Percentiles rank a stretch among this genome's conserved stretches.
Evolutionary conservation across 2,888 invertebrate genomes (phyloP).

Genomic region (Eremobia ochroleuca): DNA sequence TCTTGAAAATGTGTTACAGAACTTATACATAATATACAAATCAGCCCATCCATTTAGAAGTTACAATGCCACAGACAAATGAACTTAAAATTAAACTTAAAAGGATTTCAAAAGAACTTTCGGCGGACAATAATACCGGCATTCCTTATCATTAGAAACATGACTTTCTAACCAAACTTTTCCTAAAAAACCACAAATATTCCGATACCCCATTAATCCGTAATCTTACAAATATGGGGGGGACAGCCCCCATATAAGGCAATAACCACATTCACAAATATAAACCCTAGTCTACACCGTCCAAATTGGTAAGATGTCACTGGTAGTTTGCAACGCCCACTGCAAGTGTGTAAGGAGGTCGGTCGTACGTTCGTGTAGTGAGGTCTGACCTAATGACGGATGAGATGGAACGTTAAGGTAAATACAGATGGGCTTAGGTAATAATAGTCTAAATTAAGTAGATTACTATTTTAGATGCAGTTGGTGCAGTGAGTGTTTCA

Average conservation of each 20-base stretch:
- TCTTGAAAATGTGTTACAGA: neutral
- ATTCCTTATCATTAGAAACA: conserved; percentile 6
- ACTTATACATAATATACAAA: neutral
- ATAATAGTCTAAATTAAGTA: neutral
- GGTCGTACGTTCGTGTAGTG: conserved; percentile 22
- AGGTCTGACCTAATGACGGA: conserved; percentile 36
- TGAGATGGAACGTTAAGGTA: neutral
- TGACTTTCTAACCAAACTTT: conserved; percentile 23
- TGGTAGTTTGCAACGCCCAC: conserved; percentile 63
- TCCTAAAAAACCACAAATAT: conserved; percentile 3
- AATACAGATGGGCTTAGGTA: conserved; percentile 20
- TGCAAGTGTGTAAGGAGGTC: conserved; percentile 56
- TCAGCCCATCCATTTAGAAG: neutral
- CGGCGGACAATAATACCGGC: neutral
- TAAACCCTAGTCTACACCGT: conserved; percentile 12
- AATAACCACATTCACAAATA: conserved; percentile 13
- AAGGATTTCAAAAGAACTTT: neutral
- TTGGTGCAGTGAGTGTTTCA: neutral
- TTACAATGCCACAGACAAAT: neutral
- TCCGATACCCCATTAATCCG: conserved; percentile 12
- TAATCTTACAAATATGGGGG: conserved; percentile 1
- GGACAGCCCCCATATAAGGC: conserved; percentile 38
- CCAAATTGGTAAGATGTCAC: conserved; percentile 58
- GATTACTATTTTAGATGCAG: neutral
- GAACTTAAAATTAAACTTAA: neutral